These are phyloP conservation scores for Cyprinus carpio DNA, from an alignment of 2,113 vertebrate species.

Conservation along the genomic window DNA sequence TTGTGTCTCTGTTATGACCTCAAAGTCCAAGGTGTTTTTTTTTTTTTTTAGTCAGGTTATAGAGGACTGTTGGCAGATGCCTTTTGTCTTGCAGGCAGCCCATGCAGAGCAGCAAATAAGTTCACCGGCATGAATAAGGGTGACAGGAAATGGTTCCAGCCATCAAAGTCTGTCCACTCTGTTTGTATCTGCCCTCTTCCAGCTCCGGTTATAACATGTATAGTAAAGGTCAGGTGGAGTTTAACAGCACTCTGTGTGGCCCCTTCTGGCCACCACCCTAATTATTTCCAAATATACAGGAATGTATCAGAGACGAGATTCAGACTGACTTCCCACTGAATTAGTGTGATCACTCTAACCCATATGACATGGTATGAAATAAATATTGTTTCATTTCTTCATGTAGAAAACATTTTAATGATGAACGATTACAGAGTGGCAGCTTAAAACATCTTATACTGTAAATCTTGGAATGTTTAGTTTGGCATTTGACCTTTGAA, in stretches of 20 bases:
- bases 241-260: constrained; percentile 53
- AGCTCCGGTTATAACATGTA: constrained; percentile 54
- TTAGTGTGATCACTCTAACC: neutral
- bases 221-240: constrained; percentile 53
- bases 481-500: neutral
- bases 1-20: constrained; percentile 49
- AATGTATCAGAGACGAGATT: constrained; percentile 51
- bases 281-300: constrained; percentile 63
- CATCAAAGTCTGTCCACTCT: constrained; percentile 47
- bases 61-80: neutral
- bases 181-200: constrained; percentile 50
- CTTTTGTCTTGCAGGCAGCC: constrained; percentile 42
- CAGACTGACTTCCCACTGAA: constrained; percentile 31
- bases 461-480: neutral
- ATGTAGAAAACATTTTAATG: neutral
- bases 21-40: neutral
- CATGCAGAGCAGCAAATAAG: constrained; percentile 51
- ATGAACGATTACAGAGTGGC: neutral
- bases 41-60: neutral
- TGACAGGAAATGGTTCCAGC: constrained; percentile 29
- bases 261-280: neutral
- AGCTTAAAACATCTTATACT: neutral
- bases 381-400: too few species aligned
- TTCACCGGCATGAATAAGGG: constrained; percentile 8
- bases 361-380: neutral